A percentile compares a stretch with the other conserved stretches of the same genome.
phyloP scores from a whole-genome alignment of 2,797 vertebrate genomes.

The Periparus ater region DNA sequence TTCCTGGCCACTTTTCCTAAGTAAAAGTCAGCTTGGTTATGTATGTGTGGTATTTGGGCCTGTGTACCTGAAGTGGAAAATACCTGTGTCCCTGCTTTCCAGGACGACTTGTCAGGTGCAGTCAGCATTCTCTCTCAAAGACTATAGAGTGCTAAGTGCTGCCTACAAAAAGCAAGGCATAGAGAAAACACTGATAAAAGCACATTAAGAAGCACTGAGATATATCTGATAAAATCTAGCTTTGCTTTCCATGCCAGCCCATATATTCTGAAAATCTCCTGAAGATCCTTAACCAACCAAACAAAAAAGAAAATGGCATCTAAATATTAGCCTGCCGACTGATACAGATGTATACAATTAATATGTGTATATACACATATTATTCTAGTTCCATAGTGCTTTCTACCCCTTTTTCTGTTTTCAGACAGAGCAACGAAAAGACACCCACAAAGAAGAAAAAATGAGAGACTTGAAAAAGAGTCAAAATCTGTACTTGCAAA shows the following conservation, averaged over 20 bases:
- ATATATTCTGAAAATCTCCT: neutral
- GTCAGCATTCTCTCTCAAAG: slow-evolving; percentile 19
- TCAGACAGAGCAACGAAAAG: neutral
- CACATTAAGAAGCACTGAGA: neutral
- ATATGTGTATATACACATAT: neutral
- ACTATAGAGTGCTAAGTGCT: slow-evolving; percentile 6
- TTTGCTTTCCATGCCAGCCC: neutral
- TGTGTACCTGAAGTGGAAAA: neutral
- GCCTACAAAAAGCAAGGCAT: neutral
- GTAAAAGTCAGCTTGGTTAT: neutral
- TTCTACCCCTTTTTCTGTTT: neutral
- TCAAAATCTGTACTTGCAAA: neutral
- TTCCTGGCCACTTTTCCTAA: neutral
- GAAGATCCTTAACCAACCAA: neutral
- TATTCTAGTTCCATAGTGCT: neutral
- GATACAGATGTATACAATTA: neutral
- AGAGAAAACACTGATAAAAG: slow-evolving; percentile 11
- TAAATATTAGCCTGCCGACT: neutral
- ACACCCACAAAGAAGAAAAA: neutral
- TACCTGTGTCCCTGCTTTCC: slow-evolving; percentile 9
- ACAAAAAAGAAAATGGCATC: neutral
- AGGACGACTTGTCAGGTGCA: neutral
- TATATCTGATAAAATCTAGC: neutral
- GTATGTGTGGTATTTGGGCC: neutral
- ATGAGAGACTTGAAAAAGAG: neutral